Percentiles rank a stretch among this genome's conserved stretches.
phyloP scores from a whole-genome alignment of 2,113 vertebrate species.

The Dromiciops gliroides region DNA sequence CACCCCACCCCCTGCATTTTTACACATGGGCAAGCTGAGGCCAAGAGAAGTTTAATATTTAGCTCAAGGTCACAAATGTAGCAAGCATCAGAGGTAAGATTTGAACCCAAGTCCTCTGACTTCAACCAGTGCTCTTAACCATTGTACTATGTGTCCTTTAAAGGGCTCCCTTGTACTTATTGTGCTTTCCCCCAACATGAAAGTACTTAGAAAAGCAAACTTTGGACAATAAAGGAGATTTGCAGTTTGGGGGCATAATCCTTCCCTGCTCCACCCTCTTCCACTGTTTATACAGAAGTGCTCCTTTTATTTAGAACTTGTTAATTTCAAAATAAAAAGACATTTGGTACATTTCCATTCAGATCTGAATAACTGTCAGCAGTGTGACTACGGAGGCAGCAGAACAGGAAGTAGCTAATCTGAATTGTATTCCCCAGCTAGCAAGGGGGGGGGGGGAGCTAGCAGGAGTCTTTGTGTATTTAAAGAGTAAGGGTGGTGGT shows the following conservation, averaged over 20 bases:
- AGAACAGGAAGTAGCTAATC: neutral
- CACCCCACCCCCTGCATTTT: neutral
- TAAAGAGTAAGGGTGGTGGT: neutral
- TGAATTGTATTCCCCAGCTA: neutral
- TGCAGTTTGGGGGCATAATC: neutral
- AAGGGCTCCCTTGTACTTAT: neutral
- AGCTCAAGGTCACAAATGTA: neutral
- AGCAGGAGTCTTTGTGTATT: neutral
- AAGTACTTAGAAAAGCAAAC: neutral
- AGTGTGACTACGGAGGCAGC: neutral
- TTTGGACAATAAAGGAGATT: neutral
- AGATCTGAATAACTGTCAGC: neutral
- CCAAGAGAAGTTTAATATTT: neutral
- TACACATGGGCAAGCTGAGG: neutral
- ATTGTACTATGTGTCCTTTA: neutral
- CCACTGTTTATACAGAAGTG: neutral
- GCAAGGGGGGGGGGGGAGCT: no score
- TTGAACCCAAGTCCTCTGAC: neutral
- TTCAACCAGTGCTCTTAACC: neutral
- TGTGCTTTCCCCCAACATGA: neutral
- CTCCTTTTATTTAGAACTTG: neutral
- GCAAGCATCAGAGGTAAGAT: neutral
- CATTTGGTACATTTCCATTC: neutral
- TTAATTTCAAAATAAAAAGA: neutral
- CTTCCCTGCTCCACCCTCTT: neutral